Evolutionary conservation across 1,140 invertebrate species (phyloP), one percentile per base, ranked within the genome.

Genomic region (Apis laboriosa): DNA sequence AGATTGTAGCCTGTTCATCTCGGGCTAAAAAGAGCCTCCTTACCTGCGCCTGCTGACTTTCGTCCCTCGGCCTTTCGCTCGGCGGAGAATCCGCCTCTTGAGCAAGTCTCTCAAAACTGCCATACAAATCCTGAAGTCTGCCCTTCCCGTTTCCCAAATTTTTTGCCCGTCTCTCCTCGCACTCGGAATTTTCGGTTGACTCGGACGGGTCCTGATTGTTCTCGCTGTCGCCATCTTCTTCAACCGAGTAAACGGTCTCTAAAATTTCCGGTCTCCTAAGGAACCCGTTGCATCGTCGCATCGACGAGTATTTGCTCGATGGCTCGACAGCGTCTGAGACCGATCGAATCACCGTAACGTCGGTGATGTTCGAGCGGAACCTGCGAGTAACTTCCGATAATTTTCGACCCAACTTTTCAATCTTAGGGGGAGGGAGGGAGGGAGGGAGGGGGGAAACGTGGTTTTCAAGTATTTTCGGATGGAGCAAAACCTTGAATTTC

Each of bases 201-300:
- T 92, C 92, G 28, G 90, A 87, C 43, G 95, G 92, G 53, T 95
- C 95, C 85, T 95, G 95, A 75, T 95, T 95, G n/a, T 94, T 95
- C 79, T 96, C 95, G 58, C 95, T 95, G 84, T 97, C 97, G 0
- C 93, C 96, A 92, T 97, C 97, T 90, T 97, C 97, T 90, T 97
- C 97, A 0, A 97, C 97, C 85, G 97, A 97, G 92, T 97, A 97
- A 0, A 97, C 97, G 1, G 97, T 97, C 90, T 97, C 97, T n/a
- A 97, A 92, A 24, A 97, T 96, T 84, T 97, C 97, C 2, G 97
- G 97, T 80, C 97, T 94, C 49, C 97, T 94, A 4, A 97, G 91
- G 84, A 96, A 97, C 21, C 97, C 97, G 89, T 97, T 97, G 67
- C 95, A 96, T 17, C 97, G 94, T 84, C 97, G 92, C 78, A 95